These are phyloP conservation scores for Papilio glaucus DNA, from an alignment of 1,140 invertebrate species.

Conservation along the genomic window DNA sequence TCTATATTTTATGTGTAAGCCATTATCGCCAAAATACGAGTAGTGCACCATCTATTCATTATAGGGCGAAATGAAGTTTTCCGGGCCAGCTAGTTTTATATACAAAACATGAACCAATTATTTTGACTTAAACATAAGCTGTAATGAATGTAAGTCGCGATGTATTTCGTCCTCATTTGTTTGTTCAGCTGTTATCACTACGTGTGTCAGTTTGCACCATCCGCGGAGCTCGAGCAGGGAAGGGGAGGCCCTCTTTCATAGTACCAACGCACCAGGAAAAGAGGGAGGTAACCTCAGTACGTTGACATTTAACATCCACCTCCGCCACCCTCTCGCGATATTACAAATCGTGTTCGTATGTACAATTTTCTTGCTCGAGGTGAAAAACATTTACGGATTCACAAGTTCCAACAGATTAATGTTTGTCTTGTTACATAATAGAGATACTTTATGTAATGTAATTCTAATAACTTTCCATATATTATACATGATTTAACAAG, in stretches of 20 bases:
- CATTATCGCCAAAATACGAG: no score
- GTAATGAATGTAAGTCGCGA: no score
- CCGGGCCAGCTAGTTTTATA: no score
- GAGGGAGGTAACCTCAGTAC: conserved; percentile 14
- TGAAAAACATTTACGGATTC: conserved; percentile 13
- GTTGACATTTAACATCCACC: conserved; percentile 16
- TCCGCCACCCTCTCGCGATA: conserved; percentile 20
- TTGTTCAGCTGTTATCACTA: conserved; percentile 24
- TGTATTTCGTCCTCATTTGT: neutral
- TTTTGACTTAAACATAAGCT: neutral
- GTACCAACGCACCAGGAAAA: neutral
- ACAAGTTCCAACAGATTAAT: conserved; percentile 21
- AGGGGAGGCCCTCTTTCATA: neutral
- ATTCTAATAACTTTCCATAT: neutral
- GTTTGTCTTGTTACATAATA: neutral
- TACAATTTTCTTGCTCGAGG: conserved; percentile 19
- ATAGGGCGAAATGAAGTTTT: no score
- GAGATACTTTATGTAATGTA: neutral
- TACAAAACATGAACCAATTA: neutral
- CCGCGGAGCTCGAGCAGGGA: neutral
- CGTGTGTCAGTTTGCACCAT: neutral
- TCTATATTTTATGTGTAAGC: no score
- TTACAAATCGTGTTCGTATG: conserved; percentile 14
- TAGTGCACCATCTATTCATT: no score
- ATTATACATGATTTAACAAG: no score